phyloP scores from a whole-genome alignment of 2,797 vertebrate species.

The Enteromius trimaculatus region DNA sequence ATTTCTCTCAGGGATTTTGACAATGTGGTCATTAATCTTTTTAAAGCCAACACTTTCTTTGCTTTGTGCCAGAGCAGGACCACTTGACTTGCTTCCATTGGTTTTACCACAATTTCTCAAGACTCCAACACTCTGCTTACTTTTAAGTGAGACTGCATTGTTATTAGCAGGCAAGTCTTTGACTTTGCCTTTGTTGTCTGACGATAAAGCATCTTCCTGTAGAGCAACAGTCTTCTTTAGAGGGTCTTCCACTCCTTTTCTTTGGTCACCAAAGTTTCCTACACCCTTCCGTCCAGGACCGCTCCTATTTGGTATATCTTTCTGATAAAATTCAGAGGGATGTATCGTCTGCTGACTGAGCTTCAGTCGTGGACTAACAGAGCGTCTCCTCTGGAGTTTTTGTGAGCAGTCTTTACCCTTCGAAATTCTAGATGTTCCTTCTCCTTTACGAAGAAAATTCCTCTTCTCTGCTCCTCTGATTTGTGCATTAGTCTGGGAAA shows the following conservation, averaged over 20 bases:
- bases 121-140: not conserved
- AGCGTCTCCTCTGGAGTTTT: constrained; percentile 54
- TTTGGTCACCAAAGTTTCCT: constrained; percentile 16
- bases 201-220: not conserved
- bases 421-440: constrained; percentile 59
- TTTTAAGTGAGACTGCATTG: not conserved
- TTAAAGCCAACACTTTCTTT: constrained; percentile 69
- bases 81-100: not conserved
- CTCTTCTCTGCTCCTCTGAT: constrained; percentile 37
- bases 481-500: constrained; percentile 51
- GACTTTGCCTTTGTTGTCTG: not conserved
- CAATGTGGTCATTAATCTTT: constrained; percentile 70
- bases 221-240: not conserved
- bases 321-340: constrained; percentile 20
- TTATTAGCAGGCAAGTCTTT: not conserved
- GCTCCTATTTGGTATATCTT: constrained; percentile 33
- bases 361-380: constrained; percentile 35
- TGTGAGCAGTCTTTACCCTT: constrained; percentile 57
- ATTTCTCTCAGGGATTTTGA: constrained; percentile 60
- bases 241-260: not conserved
- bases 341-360: constrained; percentile 42
- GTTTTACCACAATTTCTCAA: not conserved
- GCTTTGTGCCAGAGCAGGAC: constrained; percentile 10
- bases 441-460: constrained; percentile 65
- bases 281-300: constrained; percentile 29